A percentile compares a stretch with the other conserved stretches of the same genome.
Evolutionary conservation across 2,888 invertebrate genomes (phyloP).

Genomic region (Sphaerophoria rueppellii): DNA sequence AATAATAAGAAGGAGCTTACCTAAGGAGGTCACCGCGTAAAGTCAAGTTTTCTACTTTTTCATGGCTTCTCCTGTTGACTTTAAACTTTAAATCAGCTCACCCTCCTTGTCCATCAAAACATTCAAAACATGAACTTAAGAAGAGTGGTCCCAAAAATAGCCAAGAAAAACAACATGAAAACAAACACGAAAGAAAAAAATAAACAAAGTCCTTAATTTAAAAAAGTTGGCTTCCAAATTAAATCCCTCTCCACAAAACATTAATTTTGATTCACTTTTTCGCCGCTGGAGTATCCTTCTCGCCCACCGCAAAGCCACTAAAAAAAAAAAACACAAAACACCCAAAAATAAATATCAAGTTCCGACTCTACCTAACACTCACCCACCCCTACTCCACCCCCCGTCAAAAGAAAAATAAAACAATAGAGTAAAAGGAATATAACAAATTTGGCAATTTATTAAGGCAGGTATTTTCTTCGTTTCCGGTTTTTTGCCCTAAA

Average conservation of each 20-base stretch:
- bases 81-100: not conserved
- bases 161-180: not conserved
- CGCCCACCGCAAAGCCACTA: not conserved
- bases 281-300: not conserved
- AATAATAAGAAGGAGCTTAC: no score
- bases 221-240: constrained; percentile 7
- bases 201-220: constrained; percentile 3
- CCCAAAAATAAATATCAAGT: constrained; percentile 32
- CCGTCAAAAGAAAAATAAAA: constrained; percentile 6
- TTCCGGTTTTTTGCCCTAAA: not conserved
- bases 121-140: no score
- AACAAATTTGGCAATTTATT: constrained; percentile 67
- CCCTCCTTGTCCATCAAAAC: not conserved
- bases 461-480: constrained; percentile 9
- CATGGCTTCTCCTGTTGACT: no score
- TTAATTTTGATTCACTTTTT: constrained; percentile 25
- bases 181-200: not conserved
- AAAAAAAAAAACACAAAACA: not conserved
- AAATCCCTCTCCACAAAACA: constrained; percentile 13
- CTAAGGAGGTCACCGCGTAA: no score
- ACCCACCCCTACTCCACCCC: constrained; percentile 9
- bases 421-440: constrained; percentile 33
- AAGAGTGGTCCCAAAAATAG: not conserved
- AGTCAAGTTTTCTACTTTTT: no score
- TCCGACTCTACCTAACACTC: constrained; percentile 19